Evolutionary conservation across 2,113 vertebrate species (phyloP).

Genomic region (Thymallus thymallus): DNA sequence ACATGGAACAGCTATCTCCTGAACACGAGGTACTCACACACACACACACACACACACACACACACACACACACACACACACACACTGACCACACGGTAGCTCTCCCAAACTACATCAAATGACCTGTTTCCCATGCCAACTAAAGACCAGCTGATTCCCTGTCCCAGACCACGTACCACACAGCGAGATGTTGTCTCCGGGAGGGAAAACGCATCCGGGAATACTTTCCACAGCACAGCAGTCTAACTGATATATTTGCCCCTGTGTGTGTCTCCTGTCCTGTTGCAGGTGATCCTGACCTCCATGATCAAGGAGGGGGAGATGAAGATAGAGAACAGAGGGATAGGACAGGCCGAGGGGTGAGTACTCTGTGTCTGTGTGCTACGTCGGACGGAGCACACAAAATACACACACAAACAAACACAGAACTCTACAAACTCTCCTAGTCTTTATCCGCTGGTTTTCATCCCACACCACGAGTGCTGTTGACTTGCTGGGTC

Average conservation of each 20-base stretch:
- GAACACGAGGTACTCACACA: conserved; percentile 97
- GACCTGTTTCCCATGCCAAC: not conserved
- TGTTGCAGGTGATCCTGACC: conserved; percentile 91
- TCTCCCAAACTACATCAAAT: not conserved
- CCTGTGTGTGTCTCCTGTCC: conserved; percentile 16
- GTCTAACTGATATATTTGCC: conserved; percentile 4
- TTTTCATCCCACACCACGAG: no score
- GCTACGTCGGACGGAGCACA: not conserved
- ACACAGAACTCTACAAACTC: not conserved
- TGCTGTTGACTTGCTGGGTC: no score
- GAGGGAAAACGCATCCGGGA: not conserved
- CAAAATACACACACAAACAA: not conserved
- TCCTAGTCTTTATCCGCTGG: not conserved
- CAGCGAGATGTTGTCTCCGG: not conserved
- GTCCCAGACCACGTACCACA: not conserved
- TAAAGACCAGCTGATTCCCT: no score
- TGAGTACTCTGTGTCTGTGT: conserved; percentile 62
- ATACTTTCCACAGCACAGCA: conserved; percentile 1
- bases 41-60: no score
- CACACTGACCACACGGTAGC: not conserved
- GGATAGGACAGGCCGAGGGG: conserved; percentile 93
- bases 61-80: not conserved
- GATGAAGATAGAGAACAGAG: conserved; percentile 97
- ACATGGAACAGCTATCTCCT: conserved; percentile 97
- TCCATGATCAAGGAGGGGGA: conserved; percentile 99